Evolutionary conservation across 2,888 invertebrate species (phyloP).

Genomic region (Encarsia formosa): DNA sequence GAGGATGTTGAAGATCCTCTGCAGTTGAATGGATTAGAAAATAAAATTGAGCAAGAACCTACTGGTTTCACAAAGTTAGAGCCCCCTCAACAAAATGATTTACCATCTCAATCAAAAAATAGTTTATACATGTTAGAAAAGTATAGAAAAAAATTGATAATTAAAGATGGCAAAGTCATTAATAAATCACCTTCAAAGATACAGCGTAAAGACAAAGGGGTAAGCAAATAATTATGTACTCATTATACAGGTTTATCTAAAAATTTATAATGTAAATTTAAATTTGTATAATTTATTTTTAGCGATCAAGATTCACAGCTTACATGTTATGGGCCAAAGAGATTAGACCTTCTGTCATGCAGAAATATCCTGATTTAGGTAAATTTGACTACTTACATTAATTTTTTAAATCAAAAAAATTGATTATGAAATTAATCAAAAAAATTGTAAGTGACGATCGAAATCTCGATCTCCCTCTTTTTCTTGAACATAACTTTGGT

Average conservation of each 20-base stretch:
- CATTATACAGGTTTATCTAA: slow-evolving; percentile 1
- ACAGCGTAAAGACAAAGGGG: slow-evolving; percentile 75
- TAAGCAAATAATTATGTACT: slow-evolving; percentile 38
- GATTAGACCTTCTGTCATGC: slow-evolving; percentile 68
- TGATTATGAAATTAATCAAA: too few relatives aligned
- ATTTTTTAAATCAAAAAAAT: too few relatives aligned
- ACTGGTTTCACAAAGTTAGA: slow-evolving; percentile 55
- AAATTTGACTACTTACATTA: too few relatives aligned
- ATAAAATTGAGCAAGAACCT: slow-evolving; percentile 34
- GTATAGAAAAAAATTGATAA: slow-evolving; percentile 67
- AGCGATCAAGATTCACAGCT: slow-evolving; percentile 76
- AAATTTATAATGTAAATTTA: slow-evolving; percentile 1
- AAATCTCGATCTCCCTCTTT: too few relatives aligned
- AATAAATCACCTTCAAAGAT: slow-evolving; percentile 64
- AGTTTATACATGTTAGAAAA: slow-evolving; percentile 77
- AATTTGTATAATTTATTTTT: slow-evolving; percentile 5
- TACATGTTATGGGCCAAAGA: slow-evolving; percentile 91
- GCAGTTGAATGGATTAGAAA: slow-evolving; percentile 48
- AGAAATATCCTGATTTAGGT: slow-evolving; percentile 72
- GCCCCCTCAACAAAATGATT: slow-evolving; percentile 49
- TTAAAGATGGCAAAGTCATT: slow-evolving; percentile 64
- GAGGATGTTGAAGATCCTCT: slow-evolving; percentile 47
- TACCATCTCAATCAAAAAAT: slow-evolving; percentile 56
- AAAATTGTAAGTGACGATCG: too few relatives aligned
- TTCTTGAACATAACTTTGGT: too few relatives aligned